Percentiles rank a stretch among this genome's conserved stretches.
Conservation (phyloP, 2,113 vertebrate species). For the Esox niger region DNA sequence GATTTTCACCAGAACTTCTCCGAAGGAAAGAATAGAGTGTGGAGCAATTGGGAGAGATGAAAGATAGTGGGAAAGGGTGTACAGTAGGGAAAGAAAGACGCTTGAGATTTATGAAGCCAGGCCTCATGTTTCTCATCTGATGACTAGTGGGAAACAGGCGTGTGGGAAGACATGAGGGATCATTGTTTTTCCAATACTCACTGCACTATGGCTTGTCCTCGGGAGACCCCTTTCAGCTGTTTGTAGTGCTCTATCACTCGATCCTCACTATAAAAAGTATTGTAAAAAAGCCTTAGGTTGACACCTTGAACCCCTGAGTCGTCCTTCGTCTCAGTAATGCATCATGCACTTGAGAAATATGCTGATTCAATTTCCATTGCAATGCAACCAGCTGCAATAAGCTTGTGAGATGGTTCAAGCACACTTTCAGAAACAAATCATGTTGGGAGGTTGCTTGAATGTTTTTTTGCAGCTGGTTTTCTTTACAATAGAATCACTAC, state of each 20-base stretch:
- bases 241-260: slow-evolving; percentile 94
- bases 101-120: slow-evolving; percentile 41
- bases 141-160: slow-evolving; percentile 13
- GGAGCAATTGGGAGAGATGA: neutral
- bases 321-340: neutral
- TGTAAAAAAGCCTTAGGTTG: no score
- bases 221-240: slow-evolving; percentile 89
- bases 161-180: slow-evolving; percentile 5
- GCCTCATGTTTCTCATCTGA: slow-evolving; percentile 18
- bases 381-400: no score
- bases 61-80: neutral
- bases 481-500: no score
- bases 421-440: no score
- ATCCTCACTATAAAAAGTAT: slow-evolving; percentile 85
- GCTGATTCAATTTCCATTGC: no score
- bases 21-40: slow-evolving; percentile 9
- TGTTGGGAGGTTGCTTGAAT: no score
- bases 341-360: no score
- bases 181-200: slow-evolving; percentile 72
- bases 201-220: slow-evolving; percentile 97
- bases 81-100: slow-evolving; percentile 10
- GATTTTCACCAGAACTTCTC: slow-evolving; percentile 54
- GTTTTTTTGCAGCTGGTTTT: no score
- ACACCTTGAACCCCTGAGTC: slow-evolving; percentile 3
- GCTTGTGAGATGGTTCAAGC: no score